Percentiles rank a stretch among this genome's conserved stretches.
These are phyloP conservation scores for Ischnura elegans DNA, from an alignment of 2,888 invertebrate genomes.

Conservation along the genomic window DNA sequence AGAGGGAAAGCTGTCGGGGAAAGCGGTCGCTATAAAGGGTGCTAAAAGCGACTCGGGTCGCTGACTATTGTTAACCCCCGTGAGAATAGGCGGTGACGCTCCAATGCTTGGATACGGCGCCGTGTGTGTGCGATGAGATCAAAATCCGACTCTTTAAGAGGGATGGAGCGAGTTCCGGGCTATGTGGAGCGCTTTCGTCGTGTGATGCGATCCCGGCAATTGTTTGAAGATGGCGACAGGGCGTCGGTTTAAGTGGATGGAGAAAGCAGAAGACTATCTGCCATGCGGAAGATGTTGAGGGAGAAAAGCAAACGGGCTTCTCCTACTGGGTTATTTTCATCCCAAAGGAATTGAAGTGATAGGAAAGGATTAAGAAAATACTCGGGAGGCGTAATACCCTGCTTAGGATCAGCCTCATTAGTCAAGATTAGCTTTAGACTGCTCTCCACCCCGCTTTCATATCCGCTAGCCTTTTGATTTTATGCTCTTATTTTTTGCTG, in stretches of 20 bases:
- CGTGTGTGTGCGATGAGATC: neutral
- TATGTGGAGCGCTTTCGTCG: conserved; percentile 53
- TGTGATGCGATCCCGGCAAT: conserved; percentile 62
- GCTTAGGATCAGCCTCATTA: too few relatives aligned
- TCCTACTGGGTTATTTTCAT: too few relatives aligned
- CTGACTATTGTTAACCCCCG: neutral
- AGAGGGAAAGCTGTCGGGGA: too few relatives aligned
- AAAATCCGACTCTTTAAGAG: neutral
- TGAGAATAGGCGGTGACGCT: neutral
- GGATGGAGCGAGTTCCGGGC: conserved; percentile 4
- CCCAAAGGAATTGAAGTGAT: too few relatives aligned
- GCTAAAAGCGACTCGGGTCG: neutral
- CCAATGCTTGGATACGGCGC: neutral
- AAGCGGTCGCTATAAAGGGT: too few relatives aligned
- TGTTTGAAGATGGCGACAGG: conserved; percentile 56
- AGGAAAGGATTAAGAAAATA: too few relatives aligned
- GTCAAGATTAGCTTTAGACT: too few relatives aligned
- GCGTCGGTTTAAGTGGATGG: neutral
- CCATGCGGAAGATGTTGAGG: conserved; percentile 46
- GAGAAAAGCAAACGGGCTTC: neutral
- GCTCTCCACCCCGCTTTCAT: too few relatives aligned
- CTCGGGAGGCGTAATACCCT: too few relatives aligned
- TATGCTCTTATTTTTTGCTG: too few relatives aligned
- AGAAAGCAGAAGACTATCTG: conserved; percentile 5
- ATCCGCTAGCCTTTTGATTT: too few relatives aligned